Percentiles rank a stretch among this genome's conserved stretches.
phyloP scores from a whole-genome alignment of 2,113 vertebrate species.

The Phyllostomus hastatus region DNA sequence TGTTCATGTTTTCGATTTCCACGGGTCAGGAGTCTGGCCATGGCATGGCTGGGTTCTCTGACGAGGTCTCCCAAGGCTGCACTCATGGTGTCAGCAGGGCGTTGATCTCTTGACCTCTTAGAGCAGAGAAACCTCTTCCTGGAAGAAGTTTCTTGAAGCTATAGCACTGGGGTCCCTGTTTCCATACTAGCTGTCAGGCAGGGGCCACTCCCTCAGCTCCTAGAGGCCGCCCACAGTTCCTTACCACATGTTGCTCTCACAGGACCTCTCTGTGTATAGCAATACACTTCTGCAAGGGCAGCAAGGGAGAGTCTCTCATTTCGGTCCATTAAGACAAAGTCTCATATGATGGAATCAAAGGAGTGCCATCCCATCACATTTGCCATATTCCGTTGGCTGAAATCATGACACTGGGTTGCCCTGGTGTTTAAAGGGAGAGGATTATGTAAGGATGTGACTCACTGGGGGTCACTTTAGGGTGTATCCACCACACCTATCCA shows the following conservation, averaged over 20 bases:
- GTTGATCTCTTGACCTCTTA: not conserved
- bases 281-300: not conserved
- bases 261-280: not conserved
- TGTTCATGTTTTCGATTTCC: not conserved
- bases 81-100: not conserved
- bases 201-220: not conserved
- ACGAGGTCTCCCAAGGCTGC: not conserved
- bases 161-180: not conserved
- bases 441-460: not conserved
- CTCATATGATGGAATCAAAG: not conserved
- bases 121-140: not conserved
- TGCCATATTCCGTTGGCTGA: not conserved
- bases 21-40: not conserved
- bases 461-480: not conserved
- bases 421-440: not conserved
- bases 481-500: not conserved
- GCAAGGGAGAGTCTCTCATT: not conserved
- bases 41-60: not conserved
- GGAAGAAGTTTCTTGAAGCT: not conserved
- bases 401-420: not conserved
- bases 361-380: not conserved
- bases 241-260: not conserved
- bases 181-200: not conserved
- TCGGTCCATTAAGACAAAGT: not conserved
- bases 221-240: not conserved